Percentiles rank a stretch among this genome's conserved stretches.
phyloP scores from a whole-genome alignment of 2,113 vertebrate species.

The Enhydra lutris region DNA sequence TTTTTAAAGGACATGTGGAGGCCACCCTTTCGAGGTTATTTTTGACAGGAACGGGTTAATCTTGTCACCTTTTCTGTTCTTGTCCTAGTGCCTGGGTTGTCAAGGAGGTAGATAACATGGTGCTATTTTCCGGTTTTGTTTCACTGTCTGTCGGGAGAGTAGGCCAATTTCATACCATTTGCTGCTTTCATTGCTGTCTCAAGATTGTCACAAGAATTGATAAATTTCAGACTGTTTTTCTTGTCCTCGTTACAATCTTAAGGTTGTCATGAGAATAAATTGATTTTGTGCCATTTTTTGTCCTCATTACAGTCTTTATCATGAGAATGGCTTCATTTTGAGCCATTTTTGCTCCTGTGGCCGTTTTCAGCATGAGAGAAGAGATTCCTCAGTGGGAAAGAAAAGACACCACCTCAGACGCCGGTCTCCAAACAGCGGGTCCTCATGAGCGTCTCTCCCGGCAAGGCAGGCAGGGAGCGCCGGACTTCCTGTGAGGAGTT shows the following conservation, averaged over 20 bases:
- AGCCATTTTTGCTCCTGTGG: conserved; percentile 77
- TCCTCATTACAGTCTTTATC: conserved; percentile 84
- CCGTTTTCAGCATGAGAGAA: conserved; percentile 75
- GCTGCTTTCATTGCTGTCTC: conserved; percentile 82
- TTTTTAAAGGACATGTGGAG: conserved; percentile 68
- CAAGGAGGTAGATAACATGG: conserved; percentile 76
- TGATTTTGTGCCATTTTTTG: conserved; percentile 82
- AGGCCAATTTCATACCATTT: conserved; percentile 82
- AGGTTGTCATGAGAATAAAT: conserved; percentile 85
- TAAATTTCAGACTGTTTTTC: conserved; percentile 87
- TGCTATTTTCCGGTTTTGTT: conserved; percentile 79
- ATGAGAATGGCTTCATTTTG: conserved; percentile 83
- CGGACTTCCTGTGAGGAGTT: conserved; percentile 55
- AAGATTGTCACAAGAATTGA: conserved; percentile 86
- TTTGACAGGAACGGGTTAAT: conserved; percentile 82
- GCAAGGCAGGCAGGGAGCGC: conserved; percentile 50
- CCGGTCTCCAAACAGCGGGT: conserved; percentile 69
- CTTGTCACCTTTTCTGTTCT: conserved; percentile 79
- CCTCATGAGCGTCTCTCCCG: background rate
- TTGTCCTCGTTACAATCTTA: conserved; percentile 87
- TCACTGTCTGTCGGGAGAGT: conserved; percentile 78
- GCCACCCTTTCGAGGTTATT: conserved; percentile 71
- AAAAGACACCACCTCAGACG: conserved; percentile 63
- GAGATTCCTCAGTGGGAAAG: conserved; percentile 78
- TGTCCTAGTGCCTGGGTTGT: conserved; percentile 70